Conservation (phyloP, 1,140 invertebrate genomes). For the Eciton burchellii region DNA sequence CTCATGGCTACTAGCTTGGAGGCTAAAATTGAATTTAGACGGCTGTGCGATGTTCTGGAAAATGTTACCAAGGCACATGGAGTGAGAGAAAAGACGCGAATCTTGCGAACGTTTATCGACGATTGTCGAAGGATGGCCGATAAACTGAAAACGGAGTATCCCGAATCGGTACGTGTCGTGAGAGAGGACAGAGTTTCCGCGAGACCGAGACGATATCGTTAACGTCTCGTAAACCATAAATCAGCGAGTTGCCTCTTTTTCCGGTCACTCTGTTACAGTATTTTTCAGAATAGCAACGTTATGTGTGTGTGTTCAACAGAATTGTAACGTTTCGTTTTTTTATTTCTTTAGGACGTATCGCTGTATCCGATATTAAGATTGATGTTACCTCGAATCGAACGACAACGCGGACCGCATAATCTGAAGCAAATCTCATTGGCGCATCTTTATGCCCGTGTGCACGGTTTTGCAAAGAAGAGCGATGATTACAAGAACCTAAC, state of each 20-base stretch:
- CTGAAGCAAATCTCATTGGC: conserved; percentile 89
- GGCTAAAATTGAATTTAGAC: conserved; percentile 81
- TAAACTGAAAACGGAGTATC: conserved; percentile 74
- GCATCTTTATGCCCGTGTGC: conserved; percentile 89
- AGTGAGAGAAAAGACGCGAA: conserved; percentile 83
- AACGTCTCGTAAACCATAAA: not conserved
- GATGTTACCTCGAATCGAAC: conserved; percentile 90
- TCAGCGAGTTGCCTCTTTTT: not conserved
- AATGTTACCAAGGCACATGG: conserved; percentile 83
- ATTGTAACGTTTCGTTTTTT: conserved; percentile 40
- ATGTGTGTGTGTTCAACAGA: too few relatives aligned
- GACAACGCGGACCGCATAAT: conserved; percentile 88
- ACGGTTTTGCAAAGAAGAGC: conserved; percentile 89
- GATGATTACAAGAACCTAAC: conserved; percentile 88
- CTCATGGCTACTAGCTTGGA: conserved; percentile 62
- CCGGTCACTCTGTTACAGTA: not conserved
- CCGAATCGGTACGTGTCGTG: conserved; percentile 72
- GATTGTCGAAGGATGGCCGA: conserved; percentile 82
- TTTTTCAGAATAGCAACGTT: not conserved
- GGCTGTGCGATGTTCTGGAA: conserved; percentile 86
- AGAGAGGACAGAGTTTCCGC: too few relatives aligned
- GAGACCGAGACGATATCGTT: too few relatives aligned
- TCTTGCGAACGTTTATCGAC: conserved; percentile 86
- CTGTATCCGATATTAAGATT: conserved; percentile 91
- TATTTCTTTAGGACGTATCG: conserved; percentile 82